Evolutionary conservation across 2,797 vertebrate genomes (phyloP), one percentile per base, ranked within the genome.

Genomic region (Podargus strigoides): DNA sequence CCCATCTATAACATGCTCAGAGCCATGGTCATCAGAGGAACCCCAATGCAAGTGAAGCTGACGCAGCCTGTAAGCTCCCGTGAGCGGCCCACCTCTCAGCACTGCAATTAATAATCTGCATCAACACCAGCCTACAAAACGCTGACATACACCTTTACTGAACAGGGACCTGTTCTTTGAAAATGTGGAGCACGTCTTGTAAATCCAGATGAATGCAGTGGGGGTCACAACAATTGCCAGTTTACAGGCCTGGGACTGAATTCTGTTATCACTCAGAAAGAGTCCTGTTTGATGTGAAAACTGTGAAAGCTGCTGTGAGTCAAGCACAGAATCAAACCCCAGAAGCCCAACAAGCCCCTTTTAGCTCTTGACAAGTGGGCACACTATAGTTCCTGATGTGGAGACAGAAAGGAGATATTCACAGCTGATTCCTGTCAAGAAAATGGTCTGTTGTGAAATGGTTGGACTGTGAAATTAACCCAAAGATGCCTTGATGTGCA

Each of bases 21-120:
- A 99, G 94, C 99, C 99, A 3, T 97, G 98, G 41, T 98, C 97
- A 46, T 99, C 98, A 1, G 97, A 95, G 6, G 97, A 97, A 21
- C 99, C 99, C 99, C 99, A 99, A 95, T 99, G 99, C 94, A 99
- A 98, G 94, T 99, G 99, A 75, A 99, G 98, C 96, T 99, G 99
- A 64, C 99, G 99, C 83, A 99, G 98, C 87, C 99, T 98, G 98
- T 99, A 99, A 50, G 85, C 94, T 22, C 98, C 98, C 4, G 93
- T 72, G 87, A 99, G 97, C 0, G 99, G 99, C 9, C 99, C 99
- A 5, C 98, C 98, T 52, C 96, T 98, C 94, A 99, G 98, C 96
- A 98, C 99, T 99, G 98, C 28, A 88, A 93, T 28, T 46, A 79
- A 97, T 34, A 95, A 63, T 9, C 41, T 2, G 6, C 15, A 63